Evolutionary conservation across 2,888 invertebrate genomes (phyloP).

Genomic region (Polymixis flavicincta): DNA sequence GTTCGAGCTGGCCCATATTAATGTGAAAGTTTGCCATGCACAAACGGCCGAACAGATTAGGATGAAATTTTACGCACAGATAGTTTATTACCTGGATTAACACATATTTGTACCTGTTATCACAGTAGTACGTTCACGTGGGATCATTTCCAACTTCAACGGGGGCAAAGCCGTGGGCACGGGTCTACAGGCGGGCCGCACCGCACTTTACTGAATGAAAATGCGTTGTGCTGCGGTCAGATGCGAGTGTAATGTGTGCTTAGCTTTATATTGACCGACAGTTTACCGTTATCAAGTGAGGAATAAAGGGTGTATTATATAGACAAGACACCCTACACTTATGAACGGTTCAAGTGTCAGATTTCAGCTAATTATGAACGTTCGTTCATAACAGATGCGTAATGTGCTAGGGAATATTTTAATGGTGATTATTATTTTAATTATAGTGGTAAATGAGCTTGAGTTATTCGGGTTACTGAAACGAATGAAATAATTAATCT

Average conservation of each 20-base stretch:
- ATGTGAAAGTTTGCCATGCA: too few species aligned
- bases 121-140: too few species aligned
- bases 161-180: too few species aligned
- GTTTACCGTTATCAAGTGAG: slow-evolving; percentile 27
- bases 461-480: slow-evolving; percentile 25
- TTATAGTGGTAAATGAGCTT: slow-evolving; percentile 34
- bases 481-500: slow-evolving; percentile 12
- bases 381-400: slow-evolving; percentile 29
- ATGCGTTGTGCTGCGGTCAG: background rate
- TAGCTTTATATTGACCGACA: slow-evolving; percentile 14
- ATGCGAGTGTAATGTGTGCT: background rate
- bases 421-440: slow-evolving; percentile 44
- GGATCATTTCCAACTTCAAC: too few species aligned
- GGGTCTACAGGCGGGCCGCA: background rate
- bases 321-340: slow-evolving; percentile 29
- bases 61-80: too few species aligned
- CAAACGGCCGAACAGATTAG: too few species aligned
- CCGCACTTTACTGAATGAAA: background rate
- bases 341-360: slow-evolving; percentile 38
- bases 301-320: slow-evolving; percentile 40
- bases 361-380: slow-evolving; percentile 43
- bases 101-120: too few species aligned
- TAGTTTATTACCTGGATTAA: too few species aligned
- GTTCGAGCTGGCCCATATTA: background rate
- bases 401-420: slow-evolving; percentile 38